Conservation (phyloP, 2,113 vertebrate genomes). For the Ictidomys tridecemlineatus region DNA sequence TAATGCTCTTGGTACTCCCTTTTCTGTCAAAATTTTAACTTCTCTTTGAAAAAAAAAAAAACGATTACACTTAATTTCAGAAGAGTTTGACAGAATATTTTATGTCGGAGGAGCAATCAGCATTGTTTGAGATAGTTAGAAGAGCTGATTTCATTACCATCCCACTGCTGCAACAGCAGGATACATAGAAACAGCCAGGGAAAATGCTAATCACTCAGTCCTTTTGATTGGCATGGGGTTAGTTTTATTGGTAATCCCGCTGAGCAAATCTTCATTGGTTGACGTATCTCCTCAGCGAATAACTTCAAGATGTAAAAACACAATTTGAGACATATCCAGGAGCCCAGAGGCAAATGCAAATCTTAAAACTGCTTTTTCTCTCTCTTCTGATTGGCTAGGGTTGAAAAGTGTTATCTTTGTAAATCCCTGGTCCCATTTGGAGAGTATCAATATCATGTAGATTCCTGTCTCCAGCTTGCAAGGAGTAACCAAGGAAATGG, state of each 20-base stretch:
- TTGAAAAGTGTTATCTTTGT: constrained; percentile 95
- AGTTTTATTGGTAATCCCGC: constrained; percentile 81
- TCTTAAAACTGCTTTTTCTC: constrained; percentile 84
- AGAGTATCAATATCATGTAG: constrained; percentile 92
- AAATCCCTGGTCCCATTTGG: constrained; percentile 87
- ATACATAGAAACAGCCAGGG: constrained; percentile 80
- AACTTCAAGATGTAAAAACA: constrained; percentile 79
- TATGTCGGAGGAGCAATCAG: constrained; percentile 87
- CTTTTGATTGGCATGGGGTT: constrained; percentile 75
- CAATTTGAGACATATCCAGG: constrained; percentile 63
- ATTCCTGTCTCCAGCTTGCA: constrained; percentile 90
- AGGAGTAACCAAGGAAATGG: constrained; percentile 79
- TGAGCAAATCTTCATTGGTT: constrained; percentile 77
- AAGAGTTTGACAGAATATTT: constrained; percentile 87
- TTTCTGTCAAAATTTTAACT: constrained; percentile 86
- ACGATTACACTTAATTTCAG: constrained; percentile 85
- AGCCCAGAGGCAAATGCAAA: constrained; percentile 73
- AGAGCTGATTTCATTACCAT: constrained; percentile 88
- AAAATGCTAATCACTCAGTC: constrained; percentile 84
- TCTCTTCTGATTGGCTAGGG: constrained; percentile 85
- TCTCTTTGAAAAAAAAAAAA: constrained; percentile 83
- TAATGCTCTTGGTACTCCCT: constrained; percentile 83
- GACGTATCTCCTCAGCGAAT: constrained; percentile 60
- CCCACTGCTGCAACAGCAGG: constrained; percentile 87
- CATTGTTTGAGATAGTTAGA: constrained; percentile 87